These are phyloP conservation scores for Oscheius sp. DNA, from an alignment of 2,888 invertebrate species.

Conservation along the genomic window DNA sequence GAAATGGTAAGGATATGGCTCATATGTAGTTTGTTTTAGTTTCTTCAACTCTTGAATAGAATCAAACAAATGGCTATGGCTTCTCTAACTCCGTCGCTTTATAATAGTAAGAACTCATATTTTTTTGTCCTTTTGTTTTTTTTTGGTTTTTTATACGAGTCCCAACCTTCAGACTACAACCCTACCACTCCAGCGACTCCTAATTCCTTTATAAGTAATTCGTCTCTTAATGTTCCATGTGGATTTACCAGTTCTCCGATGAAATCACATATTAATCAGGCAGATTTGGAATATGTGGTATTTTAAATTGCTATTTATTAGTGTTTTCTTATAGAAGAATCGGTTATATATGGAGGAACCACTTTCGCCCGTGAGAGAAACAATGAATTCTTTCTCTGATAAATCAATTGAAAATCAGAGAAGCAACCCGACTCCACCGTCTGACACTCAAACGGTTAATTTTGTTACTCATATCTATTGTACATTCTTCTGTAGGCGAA, in stretches of 20 bases:
- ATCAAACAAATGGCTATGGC: constrained; percentile 30
- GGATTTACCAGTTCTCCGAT: neutral
- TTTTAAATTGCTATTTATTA: neutral
- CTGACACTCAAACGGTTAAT: neutral
- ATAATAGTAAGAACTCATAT: neutral
- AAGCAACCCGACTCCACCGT: neutral
- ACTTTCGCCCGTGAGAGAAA: neutral
- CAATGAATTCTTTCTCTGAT: neutral
- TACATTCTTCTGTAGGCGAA: neutral
- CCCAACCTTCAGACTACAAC: neutral
- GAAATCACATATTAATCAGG: neutral
- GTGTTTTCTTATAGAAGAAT: neutral
- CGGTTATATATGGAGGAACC: constrained; percentile 3
- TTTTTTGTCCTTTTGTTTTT: neutral
- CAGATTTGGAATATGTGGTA: neutral
- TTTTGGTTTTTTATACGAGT: neutral
- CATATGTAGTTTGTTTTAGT: neutral
- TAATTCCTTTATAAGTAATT: neutral
- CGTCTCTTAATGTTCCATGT: neutral
- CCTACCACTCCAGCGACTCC: too few relatives aligned
- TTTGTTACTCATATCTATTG: neutral
- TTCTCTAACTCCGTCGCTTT: constrained; percentile 18
- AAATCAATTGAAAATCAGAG: neutral
- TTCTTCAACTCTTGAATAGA: constrained; percentile 13
- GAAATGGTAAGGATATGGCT: constrained; percentile 3